Evolutionary conservation across 2,888 invertebrate genomes (phyloP).

Genomic region (Nineta flava): DNA sequence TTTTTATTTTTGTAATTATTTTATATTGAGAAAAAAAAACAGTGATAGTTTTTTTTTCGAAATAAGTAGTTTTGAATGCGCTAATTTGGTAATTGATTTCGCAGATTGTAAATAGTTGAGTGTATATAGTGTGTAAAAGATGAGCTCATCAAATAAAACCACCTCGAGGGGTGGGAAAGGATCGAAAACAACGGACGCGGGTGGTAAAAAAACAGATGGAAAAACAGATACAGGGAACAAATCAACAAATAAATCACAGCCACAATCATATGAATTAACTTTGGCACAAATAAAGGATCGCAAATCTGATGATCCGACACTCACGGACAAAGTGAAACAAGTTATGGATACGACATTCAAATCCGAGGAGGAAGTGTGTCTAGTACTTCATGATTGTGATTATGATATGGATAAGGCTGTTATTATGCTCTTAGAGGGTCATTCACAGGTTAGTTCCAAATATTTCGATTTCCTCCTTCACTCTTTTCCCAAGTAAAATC

Average conservation of each 20-base stretch:
- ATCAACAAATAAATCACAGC: conserved; percentile 19
- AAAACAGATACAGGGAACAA: conserved; percentile 24
- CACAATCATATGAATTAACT: conserved; percentile 15
- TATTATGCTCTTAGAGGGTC: conserved; percentile 63
- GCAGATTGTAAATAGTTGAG: conserved; percentile 61
- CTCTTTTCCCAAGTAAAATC: too few relatives aligned
- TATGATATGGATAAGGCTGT: conserved; percentile 74
- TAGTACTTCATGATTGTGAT: conserved; percentile 86
- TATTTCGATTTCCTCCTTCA: too few relatives aligned
- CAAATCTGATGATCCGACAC: conserved; percentile 38
- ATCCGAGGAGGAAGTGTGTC: conserved; percentile 79
- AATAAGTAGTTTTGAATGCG: too few relatives aligned
- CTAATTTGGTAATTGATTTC: too few relatives aligned
- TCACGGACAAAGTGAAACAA: conserved; percentile 56
- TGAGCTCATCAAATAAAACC: conserved; percentile 55
- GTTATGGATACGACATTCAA: conserved; percentile 83
- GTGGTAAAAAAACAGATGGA: conserved; percentile 26
- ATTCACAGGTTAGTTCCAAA: conserved; percentile 13
- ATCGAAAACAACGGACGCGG: conserved; percentile 10
- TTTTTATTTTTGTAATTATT: too few relatives aligned
- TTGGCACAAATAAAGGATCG: conserved; percentile 10
- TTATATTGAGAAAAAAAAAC: too few relatives aligned
- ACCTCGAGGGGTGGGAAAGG: conserved; percentile 43
- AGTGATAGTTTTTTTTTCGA: too few relatives aligned
- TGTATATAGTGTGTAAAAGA: conserved; percentile 62